A percentile compares a stretch with the other conserved stretches of the same genome.
These are phyloP conservation scores for Psophia crepitans DNA, from an alignment of 2,113 vertebrate species.

Conservation along the genomic window DNA sequence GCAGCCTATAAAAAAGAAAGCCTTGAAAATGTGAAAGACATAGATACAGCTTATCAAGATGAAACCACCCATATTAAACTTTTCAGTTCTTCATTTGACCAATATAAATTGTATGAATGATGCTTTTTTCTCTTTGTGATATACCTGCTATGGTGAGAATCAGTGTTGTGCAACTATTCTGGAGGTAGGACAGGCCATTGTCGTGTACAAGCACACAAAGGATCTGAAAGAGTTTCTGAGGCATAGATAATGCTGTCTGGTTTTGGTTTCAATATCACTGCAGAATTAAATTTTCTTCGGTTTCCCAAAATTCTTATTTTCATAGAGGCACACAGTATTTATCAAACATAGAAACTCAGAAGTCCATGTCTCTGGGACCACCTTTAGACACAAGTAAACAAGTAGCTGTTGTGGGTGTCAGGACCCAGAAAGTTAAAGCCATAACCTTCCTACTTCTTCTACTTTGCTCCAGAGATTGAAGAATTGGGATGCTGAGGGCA, in stretches of 20 bases:
- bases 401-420: neutral
- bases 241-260: neutral
- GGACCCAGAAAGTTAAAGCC: neutral
- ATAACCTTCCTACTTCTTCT: neutral
- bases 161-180: neutral
- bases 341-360: neutral
- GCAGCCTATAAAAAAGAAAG: neutral
- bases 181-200: neutral
- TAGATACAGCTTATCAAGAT: neutral
- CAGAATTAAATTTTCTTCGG: neutral
- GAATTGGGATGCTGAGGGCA: neutral
- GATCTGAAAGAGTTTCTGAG: neutral
- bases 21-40: neutral
- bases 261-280: neutral
- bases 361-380: neutral
- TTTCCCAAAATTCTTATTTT: neutral
- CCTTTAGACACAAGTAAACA: neutral
- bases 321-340: neutral
- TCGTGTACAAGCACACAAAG: neutral
- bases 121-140: neutral
- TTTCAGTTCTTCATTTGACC: neutral
- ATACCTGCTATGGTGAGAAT: neutral
- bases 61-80: neutral
- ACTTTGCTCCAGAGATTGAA: neutral
- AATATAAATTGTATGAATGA: neutral